Base-by-base conservation (phyloP, 2,797 vertebrate species). In the Danio tinwini region DNA sequence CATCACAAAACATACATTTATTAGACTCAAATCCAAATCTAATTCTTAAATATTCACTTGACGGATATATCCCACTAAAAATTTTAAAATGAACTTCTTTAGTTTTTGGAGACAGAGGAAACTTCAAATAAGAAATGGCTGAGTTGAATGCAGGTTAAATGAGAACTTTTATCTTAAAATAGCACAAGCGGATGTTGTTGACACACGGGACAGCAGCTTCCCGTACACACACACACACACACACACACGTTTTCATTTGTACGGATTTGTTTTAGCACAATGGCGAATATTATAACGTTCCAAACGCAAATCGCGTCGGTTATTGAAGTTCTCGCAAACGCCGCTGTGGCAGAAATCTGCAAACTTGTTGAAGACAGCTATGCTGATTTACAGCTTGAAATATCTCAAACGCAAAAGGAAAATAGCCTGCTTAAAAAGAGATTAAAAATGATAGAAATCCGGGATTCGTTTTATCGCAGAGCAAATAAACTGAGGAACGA, bases 311-410 rank as follows among this genome's bases (percentile, higher is more conserved):
- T 90, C 37, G 85, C 88, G 5, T 88, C 88, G 5, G 83, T 90
- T 39, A 84, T 90, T 68, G 89, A 90, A 75, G 85, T 85, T 3
- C 68, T 90, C 5, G 88, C 89, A 3, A 89, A 88, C 82, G 82
- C 88, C 8, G 89, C 89, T 16, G 87, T 89, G 11, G 85, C 85
- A 6, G 87, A 90, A 68, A 88, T 90, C 74, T 90, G 89, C 71
- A 85, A 82, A 64, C 81, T 90, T 44, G 85, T 90, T 29, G 89
- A 90, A 56, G 85, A 87, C 19, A 87, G 87, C 50, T 88, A 86
- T 56, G 76, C 74, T 5, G 73, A 85, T 21, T 49, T 90, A 12
- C 87, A 84, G 12, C 37, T 85, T 58, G 86, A 90, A 69, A 85
- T 89, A 7, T 72, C 74, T 1, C 86, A 86, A 53, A 67, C 81